Evolutionary conservation across 2,888 invertebrate genomes (phyloP), one percentile per base, ranked within the genome.

Genomic region (Phengaris alcon): DNA sequence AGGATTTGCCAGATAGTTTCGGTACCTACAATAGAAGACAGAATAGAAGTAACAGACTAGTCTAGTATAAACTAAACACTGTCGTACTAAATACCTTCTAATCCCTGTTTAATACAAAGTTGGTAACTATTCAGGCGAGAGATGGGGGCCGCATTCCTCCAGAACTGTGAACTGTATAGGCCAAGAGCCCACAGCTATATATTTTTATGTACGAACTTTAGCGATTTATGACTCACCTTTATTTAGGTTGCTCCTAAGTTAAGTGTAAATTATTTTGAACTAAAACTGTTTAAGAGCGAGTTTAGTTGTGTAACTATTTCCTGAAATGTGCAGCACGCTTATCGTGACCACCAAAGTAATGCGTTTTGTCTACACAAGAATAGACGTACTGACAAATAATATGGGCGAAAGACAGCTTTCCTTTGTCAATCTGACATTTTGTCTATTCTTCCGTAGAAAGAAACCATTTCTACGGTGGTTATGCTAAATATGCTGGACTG

Each of bases 51-150:
- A 35, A 35, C 12, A 64, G 64, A 35, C 52, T 10, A 10, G 2
- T 44, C 35, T 35, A 64, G 15, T 22, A 64, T 12, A 8, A 59
- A 9, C 46, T 8, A 35, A 69, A n/a, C 69, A 35, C 35, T 35
- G 69, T 69, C 48, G n/a, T 48, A 48, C 48, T 48, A 69, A 69
- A 69, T 69, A 69, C 51, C 70, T 70, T 57, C 55, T 70, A 75
- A 75, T 75, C 75, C 46, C 59, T 75, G 59, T 75, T 75, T 75
- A 75, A 75, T 75, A 86, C 85, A 86, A 88, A 88, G 86, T 88
- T 88, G 76, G 82, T 79, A 89, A 88, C 87, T 88, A 89, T 89
- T 87, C 84, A 81, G 83, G 75, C 81, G 82, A 79, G 80, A 82
- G 84, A 85, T 84, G 81, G 83, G 85, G 83, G 85, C 83, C 85